Evolutionary conservation across 2,888 invertebrate genomes (phyloP), one percentile per base, ranked within the genome.

Genomic region (Heteropelma amictum): DNA sequence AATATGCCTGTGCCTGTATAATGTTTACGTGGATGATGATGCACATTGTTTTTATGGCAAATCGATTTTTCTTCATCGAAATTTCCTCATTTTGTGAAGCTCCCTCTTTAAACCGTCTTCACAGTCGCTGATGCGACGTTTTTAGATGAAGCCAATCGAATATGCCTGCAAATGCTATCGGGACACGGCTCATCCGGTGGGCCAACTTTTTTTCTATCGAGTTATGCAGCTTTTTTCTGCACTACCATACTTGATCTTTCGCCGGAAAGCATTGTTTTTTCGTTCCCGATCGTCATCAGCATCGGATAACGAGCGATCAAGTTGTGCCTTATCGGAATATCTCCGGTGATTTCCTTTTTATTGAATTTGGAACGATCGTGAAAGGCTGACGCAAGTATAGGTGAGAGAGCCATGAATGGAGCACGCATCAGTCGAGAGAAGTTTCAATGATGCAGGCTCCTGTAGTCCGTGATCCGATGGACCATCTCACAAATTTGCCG

Each of bases 141-240:
- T 53, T 33, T 38, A 58, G 38, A 53, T 45, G 38, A 68, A 56
- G 49, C 49, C 72, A 68, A 68, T 72, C 54, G 56, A 56, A 68
- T 68, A 61, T 68, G 61, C 60, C 47, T 30, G 21, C 21, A 33
- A 47, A 60, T 54, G 38, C 40, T 38, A 56, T 61, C 33, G 54
- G 23, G 30, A 68, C 49, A 72, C 61, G 49, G 49, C 19, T 61
- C 23, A 72, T 68, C 68, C 67, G 63, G 28, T 51, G 21, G 23
- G 40, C 61, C 2, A 61, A 68, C 21, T 68, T 72, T 56, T 68
- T 61, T n/a, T n/a, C n/a, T 61, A 67, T 56, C 30, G 47, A 56
- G 54, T 70, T 53, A 42, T 28, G 6, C 21, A 7, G 17, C 17
- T 47, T 30, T 19, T 30, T 49, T 21, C 10, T 33, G n/a, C 35